phyloP scores from a whole-genome alignment of 2,113 vertebrate genomes.

The Dromas ardeola region DNA sequence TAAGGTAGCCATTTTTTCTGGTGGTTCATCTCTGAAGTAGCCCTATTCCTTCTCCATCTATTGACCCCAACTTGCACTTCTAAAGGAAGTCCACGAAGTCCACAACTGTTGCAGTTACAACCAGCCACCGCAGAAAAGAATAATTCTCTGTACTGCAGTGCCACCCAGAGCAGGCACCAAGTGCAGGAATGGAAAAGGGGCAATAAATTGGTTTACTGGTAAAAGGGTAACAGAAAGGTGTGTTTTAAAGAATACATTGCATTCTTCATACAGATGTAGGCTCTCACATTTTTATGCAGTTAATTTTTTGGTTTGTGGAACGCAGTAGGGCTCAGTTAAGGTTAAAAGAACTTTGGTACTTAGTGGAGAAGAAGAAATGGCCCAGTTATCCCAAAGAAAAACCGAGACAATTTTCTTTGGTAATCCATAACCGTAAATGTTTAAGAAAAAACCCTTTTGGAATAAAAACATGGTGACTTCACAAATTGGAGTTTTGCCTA shows the following conservation, averaged over 20 bases:
- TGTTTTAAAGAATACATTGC: not conserved
- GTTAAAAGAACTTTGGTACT: not conserved
- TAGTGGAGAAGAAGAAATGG: not conserved
- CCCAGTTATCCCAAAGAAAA: not conserved
- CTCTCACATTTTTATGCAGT: not conserved
- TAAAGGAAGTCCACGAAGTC: not conserved
- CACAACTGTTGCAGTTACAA: not conserved
- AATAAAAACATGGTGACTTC: not conserved
- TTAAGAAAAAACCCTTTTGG: not conserved
- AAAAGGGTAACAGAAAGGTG: not conserved
- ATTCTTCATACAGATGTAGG: not conserved
- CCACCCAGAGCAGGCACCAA: slow-evolving; percentile 47
- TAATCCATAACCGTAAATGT: not conserved
- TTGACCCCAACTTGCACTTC: not conserved
- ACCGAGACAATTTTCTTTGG: not conserved
- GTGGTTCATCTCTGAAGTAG: not conserved
- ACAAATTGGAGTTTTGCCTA: not conserved
- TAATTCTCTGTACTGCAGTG: slow-evolving; percentile 40
- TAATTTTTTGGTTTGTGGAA: not conserved
- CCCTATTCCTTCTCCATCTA: not conserved
- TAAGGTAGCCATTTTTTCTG: not conserved
- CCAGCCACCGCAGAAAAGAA: not conserved
- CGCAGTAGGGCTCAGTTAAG: not conserved
- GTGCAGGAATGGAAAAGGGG: not conserved
- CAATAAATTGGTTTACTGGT: not conserved